Evolutionary conservation across 2,797 vertebrate species (phyloP).

Genomic region (Silurus aristotelis): DNA sequence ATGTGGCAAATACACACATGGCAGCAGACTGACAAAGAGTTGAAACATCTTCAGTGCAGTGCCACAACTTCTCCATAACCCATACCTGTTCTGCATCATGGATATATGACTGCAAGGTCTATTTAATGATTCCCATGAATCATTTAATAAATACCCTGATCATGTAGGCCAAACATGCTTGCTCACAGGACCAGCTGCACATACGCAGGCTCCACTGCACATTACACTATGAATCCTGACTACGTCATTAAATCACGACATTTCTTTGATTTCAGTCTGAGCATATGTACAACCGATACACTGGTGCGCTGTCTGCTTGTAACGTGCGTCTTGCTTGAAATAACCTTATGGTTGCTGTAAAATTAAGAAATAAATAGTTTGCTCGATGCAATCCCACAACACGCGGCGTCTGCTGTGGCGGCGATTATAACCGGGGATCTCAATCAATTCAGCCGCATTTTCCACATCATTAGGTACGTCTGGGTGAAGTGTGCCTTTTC

Average conservation of each 20-base stretch:
- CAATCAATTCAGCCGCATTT: constrained; percentile 39
- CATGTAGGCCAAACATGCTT: not conserved
- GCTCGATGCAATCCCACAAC: not conserved
- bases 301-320: not conserved
- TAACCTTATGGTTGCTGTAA: not conserved
- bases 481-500: not conserved
- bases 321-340: not conserved
- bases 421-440: constrained; percentile 24
- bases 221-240: not conserved
- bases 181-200: not conserved
- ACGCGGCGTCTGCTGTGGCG: not conserved
- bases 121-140: not conserved
- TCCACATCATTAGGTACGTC: constrained; percentile 30
- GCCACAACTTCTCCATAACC: not conserved
- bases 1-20: not conserved
- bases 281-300: not conserved
- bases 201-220: not conserved
- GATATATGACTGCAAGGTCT: not conserved
- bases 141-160: no score
- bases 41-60: no score
- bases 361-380: not conserved
- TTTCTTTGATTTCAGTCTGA: not conserved
- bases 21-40: not conserved
- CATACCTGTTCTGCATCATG: not conserved
- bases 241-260: not conserved